Evolutionary conservation across 2,888 invertebrate species (phyloP), one percentile per base, ranked within the genome.

Genomic region (Cryptocephalus moraei): DNA sequence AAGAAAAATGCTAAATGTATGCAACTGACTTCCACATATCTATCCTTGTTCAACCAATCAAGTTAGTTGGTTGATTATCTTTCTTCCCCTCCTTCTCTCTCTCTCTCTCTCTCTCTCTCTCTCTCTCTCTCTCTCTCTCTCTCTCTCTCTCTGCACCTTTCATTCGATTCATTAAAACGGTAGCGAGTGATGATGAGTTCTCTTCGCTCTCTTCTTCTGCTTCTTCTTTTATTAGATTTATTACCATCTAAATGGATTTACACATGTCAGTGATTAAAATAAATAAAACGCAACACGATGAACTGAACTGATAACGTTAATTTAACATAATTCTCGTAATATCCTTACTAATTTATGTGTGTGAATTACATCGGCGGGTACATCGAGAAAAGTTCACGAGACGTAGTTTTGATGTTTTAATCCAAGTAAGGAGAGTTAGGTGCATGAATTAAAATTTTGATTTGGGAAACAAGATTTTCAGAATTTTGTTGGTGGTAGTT

Each of bases 161-260:
- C 22, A 22, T 22, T 22, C 22, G 22, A 22, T 22, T 22, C 22
- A 22, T 22, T 22, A 22, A 22, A 22, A 22, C 22, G 22, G 22
- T 22, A 22, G 22, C 22, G 22, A 22, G 22, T 22, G 22, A 22
- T 22, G 22, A 22, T 22, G 22, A 22, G 22, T 22, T 22, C 22
- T 22, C 22, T 22, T 22, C 22, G 22, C 22, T 22, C 22, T 22
- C 22, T 22, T 22, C 22, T 22, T 2, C 22, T 22, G 22, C 22
- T 22, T 22, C 22, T 22, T 22, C 22, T 22, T 22, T 22, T 22
- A 22, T 22, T 36, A 44, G 51, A 56, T 59, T 59, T 58, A 60
- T 61, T 60, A 62, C 53, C 59, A 61, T 60, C 53, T 54, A 56
- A 61, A 61, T 61, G 55, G 50, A 60, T 61, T 57, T 60, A 58